A percentile compares a stretch with the other conserved stretches of the same genome.
Conservation (phyloP, 2,797 vertebrate species). For the Gephyroberyx darwinii region DNA sequence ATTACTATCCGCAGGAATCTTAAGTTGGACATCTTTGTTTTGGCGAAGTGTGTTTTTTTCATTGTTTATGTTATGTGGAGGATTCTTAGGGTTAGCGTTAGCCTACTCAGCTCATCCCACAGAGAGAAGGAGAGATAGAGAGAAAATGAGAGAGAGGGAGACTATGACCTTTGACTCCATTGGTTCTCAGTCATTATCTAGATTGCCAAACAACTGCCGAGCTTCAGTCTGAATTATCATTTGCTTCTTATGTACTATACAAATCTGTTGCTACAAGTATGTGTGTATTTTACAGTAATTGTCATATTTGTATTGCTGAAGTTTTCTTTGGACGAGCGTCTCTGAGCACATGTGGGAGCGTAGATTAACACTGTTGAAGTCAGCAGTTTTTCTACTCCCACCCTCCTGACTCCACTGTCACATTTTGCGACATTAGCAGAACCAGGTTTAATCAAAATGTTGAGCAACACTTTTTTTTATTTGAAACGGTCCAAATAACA, state of each 20-base stretch:
- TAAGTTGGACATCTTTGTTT: conserved; percentile 44
- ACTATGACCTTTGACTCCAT: background rate
- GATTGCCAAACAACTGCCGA: conserved; percentile 22
- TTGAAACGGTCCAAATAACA: conserved; percentile 33
- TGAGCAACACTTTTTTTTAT: too few species aligned
- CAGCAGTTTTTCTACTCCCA: background rate
- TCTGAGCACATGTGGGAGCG: background rate
- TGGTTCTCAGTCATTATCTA: background rate
- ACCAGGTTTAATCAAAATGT: too few species aligned
- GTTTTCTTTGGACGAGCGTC: background rate
- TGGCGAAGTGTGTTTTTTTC: conserved; percentile 43
- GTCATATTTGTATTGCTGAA: too few species aligned
- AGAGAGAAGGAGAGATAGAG: background rate
- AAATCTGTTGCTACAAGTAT: conserved; percentile 12
- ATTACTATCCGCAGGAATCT: conserved; percentile 43
- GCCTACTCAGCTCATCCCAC: conserved; percentile 17
- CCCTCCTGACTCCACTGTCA: background rate
- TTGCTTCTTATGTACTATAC: background rate
- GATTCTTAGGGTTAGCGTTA: conserved; percentile 24
- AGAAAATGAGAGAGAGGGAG: conserved; percentile 5
- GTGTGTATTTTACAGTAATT: background rate
- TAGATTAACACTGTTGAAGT: background rate
- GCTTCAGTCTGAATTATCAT: background rate
- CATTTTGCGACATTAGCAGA: too few species aligned
- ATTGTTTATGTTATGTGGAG: conserved; percentile 45